phyloP scores from a whole-genome alignment of 2,888 invertebrate genomes.

The Mayetiola destructor region DNA sequence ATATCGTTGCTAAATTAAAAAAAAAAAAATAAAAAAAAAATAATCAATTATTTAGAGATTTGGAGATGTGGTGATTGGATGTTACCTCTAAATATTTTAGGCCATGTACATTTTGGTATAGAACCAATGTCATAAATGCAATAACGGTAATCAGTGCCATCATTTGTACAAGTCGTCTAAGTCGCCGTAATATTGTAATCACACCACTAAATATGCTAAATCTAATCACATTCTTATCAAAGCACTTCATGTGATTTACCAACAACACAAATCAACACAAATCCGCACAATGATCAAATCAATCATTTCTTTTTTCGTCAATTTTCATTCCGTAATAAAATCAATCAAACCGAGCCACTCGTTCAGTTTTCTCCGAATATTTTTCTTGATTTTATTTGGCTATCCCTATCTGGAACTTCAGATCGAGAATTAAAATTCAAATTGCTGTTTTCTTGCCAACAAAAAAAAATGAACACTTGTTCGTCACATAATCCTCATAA shows the following conservation, averaged over 20 bases:
- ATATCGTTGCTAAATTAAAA: background rate
- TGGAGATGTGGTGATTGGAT: background rate
- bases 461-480: no score
- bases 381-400: no score
- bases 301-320: no score
- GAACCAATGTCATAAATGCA: constrained; percentile 33
- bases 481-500: no score
- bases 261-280: background rate
- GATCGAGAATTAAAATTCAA: no score
- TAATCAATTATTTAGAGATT: background rate
- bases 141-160: constrained; percentile 35
- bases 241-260: constrained; percentile 8
- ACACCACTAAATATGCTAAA: background rate
- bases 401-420: no score
- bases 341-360: no score
- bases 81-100: constrained; percentile 31
- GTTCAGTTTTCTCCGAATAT: no score
- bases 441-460: no score
- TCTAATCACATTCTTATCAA: constrained; percentile 6
- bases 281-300: no score
- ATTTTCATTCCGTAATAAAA: no score
- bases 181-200: background rate
- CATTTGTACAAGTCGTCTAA: constrained; percentile 35
- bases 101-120: constrained; percentile 35
- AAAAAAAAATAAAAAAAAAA: background rate